These are phyloP conservation scores for Rhyacophila evoluta DNA, from an alignment of 2,888 invertebrate species.

Conservation along the genomic window DNA sequence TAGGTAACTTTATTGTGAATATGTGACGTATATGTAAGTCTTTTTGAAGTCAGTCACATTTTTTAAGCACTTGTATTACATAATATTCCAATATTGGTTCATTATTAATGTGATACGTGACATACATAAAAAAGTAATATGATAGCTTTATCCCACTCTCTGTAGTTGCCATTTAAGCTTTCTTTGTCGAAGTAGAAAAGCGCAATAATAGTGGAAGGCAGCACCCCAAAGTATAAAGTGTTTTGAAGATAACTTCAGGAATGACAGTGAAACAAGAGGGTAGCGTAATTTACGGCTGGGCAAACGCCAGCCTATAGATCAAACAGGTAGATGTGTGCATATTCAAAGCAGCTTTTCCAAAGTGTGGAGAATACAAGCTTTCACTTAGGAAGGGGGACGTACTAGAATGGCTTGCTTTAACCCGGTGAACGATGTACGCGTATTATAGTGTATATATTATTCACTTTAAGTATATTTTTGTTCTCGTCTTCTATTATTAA, in stretches of 20 bases:
- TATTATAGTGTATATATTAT: too few relatives aligned
- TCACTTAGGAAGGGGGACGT: not conserved
- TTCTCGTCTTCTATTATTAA: too few relatives aligned
- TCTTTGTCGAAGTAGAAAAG: not conserved
- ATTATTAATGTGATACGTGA: too few relatives aligned
- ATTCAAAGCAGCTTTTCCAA: not conserved
- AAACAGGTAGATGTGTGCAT: slow-evolving; percentile 9
- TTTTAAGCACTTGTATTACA: too few relatives aligned
- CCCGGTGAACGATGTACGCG: not conserved
- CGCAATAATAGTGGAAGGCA: not conserved
- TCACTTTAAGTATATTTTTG: too few relatives aligned
- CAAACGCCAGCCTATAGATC: slow-evolving; percentile 17
- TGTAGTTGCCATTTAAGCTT: slow-evolving; percentile 20
- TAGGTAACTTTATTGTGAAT: too few relatives aligned
- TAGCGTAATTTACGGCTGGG: slow-evolving; percentile 36
- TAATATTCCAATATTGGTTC: too few relatives aligned
- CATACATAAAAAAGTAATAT: too few relatives aligned
- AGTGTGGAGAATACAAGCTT: not conserved
- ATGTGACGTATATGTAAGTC: too few relatives aligned
- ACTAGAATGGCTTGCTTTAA: not conserved
- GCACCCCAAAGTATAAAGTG: slow-evolving; percentile 30
- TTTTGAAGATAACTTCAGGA: slow-evolving; percentile 41
- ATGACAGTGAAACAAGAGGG: slow-evolving; percentile 40
- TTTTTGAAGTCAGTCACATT: too few relatives aligned
- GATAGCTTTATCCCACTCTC: too few relatives aligned